Base-by-base conservation (phyloP, 2,113 vertebrate species). In the Dryoscopus gambensis region DNA sequence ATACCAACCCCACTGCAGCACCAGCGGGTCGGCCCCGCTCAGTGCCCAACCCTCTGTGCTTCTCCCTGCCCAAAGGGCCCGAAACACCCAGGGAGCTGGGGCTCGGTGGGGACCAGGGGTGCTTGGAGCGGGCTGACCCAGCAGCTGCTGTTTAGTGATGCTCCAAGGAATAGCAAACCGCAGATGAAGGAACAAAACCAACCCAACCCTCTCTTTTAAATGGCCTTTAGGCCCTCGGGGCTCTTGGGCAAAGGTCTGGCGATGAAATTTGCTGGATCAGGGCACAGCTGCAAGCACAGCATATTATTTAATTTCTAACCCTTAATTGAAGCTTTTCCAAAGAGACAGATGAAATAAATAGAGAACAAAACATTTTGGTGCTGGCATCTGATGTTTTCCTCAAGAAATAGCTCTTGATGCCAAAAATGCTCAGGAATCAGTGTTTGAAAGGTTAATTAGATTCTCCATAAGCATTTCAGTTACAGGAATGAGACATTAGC, bases 371-470 rank as follows among this genome's bases (percentile, higher is more conserved):
- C 33, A 15, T 92, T 96, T 93, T 55, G 68, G 55, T 67, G 55
- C 30, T 95, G 68, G 64, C 86, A 93, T 70, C 79, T 95, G 90
- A 88, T 93, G 50, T 93, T 95, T 95, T 86, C 52, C 76, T 89
- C 35, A 84, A 77, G 83, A 93, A 93, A 49, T 7, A 74, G 28
- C 77, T 46, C 60, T 92, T 42, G 50, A 86, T 87, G 83, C 88
- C 96, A 97, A 90, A 93, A 92, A 90, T 88, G 86, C 64, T 90
- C 0, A 0, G 31, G 90, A 95, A 93, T 87, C 90, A 76, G 62
- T 1, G 0, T 95, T 90, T 89, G 76, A 95, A 97, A 97, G 94
- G 95, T 97, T 95, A 97, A 96, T 95, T 89, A 90, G 83, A 92
- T 92, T 92, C 76, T 70, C 86, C 71, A 69, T 49, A 74, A 92